Evolutionary conservation across 2,797 vertebrate genomes (phyloP).

Genomic region (Ceryle rudis): DNA sequence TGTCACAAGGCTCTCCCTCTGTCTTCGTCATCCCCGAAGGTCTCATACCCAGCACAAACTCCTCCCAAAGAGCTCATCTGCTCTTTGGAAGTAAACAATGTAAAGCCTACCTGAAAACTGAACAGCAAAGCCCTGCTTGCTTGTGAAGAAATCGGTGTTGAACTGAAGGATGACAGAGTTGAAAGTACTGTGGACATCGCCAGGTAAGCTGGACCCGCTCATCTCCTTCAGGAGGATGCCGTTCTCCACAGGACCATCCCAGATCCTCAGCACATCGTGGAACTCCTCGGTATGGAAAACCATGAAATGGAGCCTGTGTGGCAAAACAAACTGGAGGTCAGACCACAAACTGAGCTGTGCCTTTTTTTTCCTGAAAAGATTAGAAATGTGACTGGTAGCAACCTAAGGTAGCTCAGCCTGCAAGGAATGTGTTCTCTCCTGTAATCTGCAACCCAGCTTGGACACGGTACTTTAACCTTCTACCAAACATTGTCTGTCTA

Average conservation of each 20-base stretch:
- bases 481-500: not conserved
- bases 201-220: slow-evolving; percentile 88
- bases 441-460: not conserved
- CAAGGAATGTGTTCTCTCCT: not conserved
- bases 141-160: slow-evolving; percentile 98
- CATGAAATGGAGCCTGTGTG: slow-evolving; percentile 91
- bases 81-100: not conserved
- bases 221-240: slow-evolving; percentile 93
- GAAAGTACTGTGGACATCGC: slow-evolving; percentile 95
- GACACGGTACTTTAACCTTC: not conserved
- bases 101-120: slow-evolving; percentile 90
- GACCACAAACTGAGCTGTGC: not conserved
- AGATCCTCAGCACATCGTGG: slow-evolving; percentile 93
- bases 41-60: not conserved
- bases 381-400: not conserved
- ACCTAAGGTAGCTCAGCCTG: not conserved
- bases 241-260: slow-evolving; percentile 95
- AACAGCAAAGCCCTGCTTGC: slow-evolving; percentile 97
- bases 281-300: slow-evolving; percentile 98
- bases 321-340: not conserved
- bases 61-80: not conserved
- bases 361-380: not conserved
- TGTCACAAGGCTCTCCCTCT: not conserved
- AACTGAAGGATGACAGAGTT: slow-evolving; percentile 93
- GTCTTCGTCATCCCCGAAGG: not conserved